Evolutionary conservation across 2,888 invertebrate species (phyloP), one percentile per base, ranked within the genome.

Genomic region (Agelastica alni): DNA sequence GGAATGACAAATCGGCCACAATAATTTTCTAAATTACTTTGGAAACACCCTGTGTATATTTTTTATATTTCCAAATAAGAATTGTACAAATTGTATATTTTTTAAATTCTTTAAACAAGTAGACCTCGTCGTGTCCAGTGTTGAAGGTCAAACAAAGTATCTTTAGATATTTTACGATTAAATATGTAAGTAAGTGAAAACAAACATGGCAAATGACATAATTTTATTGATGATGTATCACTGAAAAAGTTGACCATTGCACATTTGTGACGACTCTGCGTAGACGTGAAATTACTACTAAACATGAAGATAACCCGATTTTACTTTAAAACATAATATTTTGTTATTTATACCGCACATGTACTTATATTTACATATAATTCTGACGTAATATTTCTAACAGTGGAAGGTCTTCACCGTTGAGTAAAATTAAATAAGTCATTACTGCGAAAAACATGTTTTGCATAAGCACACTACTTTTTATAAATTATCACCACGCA

Each of bases 161-260:
- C 43, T 28, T 28, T 30, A 43, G 43, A 43, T 43, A 30, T 46
- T 16, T 31, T 17, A 20, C 18, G 39, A 39, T 39, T 39, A 39
- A 39, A 39, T 20, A 41, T 52, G 37, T 46, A 45, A 42, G 18
- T 30, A 41, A 46, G 46, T 51, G 43, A 51, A 56, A 47, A 45
- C 46, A 43, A 47, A 56, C 37, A 52, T 22, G 47, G 39, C 37
- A 31, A 56, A 47, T 42, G 47, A 55, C 45, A 46, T 51, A 49
- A 49, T 49, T 54, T 49, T 44, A 43, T 47, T 32, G 43, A 43
- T 49, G 41, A 48, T 22, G 28, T 12, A 47, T 30, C 22, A 37
- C 20, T 37, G 43, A 52, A 56, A 46, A 56, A 51, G 41, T 43
- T 34, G 56, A 52, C 32, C 43, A 36, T 48, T 47, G 48, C 47